Evolutionary conservation across 2,113 vertebrate species (phyloP).

Genomic region (Sinosuthora webbiana): DNA sequence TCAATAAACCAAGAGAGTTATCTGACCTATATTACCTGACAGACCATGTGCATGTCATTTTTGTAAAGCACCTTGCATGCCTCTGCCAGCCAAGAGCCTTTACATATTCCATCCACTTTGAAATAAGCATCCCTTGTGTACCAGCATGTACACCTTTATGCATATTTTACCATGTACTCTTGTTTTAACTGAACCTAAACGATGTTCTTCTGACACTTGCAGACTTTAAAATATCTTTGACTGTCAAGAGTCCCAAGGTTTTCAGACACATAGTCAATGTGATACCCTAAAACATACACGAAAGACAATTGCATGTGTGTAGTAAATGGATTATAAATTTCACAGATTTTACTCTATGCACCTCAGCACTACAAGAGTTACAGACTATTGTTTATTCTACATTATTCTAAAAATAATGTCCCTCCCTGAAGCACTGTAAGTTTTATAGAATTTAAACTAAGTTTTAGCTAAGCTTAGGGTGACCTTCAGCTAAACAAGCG

Average conservation of each 20-base stretch:
- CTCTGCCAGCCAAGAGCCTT: not conserved
- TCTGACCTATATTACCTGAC: not conserved
- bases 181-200: slow-evolving; percentile 40
- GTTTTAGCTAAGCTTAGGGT: not conserved
- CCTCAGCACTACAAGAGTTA: not conserved
- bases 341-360: not conserved
- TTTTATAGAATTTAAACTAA: not conserved
- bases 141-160: slow-evolving; percentile 12
- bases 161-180: slow-evolving; percentile 55
- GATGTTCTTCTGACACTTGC: slow-evolving; percentile 23
- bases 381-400: not conserved
- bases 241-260: not conserved
- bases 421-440: not conserved
- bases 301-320: not conserved
- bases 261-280: not conserved
- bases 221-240: slow-evolving; percentile 39
- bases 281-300: not conserved
- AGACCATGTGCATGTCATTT: not conserved
- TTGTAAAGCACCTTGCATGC: not conserved
- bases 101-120: not conserved
- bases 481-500: not conserved
- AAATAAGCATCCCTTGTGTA: slow-evolving; percentile 33
- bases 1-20: slow-evolving; percentile 33
- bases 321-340: not conserved
- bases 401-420: not conserved